These are phyloP conservation scores for Motacilla tschutschensis DNA, from an alignment of 2,113 vertebrate genomes.

Conservation along the genomic window DNA sequence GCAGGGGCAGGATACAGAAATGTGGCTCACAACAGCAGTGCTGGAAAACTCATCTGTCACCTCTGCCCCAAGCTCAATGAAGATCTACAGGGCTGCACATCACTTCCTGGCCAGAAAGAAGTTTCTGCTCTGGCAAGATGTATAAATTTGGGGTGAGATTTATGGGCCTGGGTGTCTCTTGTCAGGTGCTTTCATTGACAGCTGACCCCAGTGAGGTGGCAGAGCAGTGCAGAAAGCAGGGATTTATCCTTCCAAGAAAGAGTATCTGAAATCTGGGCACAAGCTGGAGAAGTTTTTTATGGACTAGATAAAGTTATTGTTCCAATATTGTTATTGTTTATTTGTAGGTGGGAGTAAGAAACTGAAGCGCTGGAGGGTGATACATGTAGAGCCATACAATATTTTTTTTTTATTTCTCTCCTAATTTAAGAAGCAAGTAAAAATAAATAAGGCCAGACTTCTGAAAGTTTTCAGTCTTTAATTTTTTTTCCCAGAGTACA, in stretches of 20 bases:
- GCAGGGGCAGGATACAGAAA: neutral
- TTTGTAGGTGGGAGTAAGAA: neutral
- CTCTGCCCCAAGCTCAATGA: neutral
- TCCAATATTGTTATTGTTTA: neutral
- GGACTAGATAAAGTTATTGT: neutral
- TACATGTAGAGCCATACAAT: accelerated
- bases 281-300: neutral
- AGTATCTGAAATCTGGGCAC: neutral
- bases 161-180: neutral
- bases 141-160: neutral
- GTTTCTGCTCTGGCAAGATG: neutral
- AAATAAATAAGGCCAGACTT: neutral
- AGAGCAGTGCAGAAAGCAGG: neutral
- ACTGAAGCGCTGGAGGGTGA: neutral
- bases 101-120: neutral
- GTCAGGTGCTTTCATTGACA: neutral
- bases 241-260: neutral
- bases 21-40: neutral
- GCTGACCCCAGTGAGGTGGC: neutral
- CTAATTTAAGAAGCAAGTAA: neutral
- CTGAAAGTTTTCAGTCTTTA: neutral
- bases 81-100: neutral
- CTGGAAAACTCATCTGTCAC: neutral
- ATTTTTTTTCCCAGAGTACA: neutral
- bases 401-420: neutral